These are phyloP conservation scores for Cataglyphis albicans DNA, from an alignment of 2,888 invertebrate genomes.

Conservation along the genomic window DNA sequence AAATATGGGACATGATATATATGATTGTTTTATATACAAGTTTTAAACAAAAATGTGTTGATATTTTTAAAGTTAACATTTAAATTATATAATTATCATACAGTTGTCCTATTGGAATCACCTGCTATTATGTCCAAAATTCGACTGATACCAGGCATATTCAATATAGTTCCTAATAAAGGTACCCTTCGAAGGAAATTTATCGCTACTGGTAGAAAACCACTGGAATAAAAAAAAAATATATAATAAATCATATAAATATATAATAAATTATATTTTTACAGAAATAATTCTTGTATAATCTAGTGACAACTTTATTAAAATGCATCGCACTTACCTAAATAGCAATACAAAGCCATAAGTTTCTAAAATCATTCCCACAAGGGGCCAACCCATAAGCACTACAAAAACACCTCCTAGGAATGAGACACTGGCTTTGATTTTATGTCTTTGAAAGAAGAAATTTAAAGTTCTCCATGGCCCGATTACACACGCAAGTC, in stretches of 20 bases:
- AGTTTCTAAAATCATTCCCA: slow-evolving; percentile 98
- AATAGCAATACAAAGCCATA: slow-evolving; percentile 97
- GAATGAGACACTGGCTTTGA: slow-evolving; percentile 95
- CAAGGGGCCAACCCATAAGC: slow-evolving; percentile 97
- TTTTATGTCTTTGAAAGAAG: slow-evolving; percentile 98
- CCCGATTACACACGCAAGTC: slow-evolving; percentile 98
- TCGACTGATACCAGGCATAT: slow-evolving; percentile 95
- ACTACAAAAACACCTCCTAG: slow-evolving; percentile 97
- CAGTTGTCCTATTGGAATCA: slow-evolving; percentile 93
- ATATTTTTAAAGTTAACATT: slow-evolving; percentile 10
- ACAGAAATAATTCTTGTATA: background rate
- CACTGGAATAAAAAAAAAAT: slow-evolving; percentile 88
- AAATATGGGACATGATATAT: slow-evolving; percentile 52
- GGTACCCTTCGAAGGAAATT: slow-evolving; percentile 98
- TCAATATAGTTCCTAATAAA: slow-evolving; percentile 94
- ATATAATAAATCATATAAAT: no score
- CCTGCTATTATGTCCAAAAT: slow-evolving; percentile 94
- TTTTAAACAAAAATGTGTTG: slow-evolving; percentile 55
- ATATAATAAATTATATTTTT: slow-evolving; percentile 3
- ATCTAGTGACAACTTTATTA: background rate
- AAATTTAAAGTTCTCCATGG: slow-evolving; percentile 97
- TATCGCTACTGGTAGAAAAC: slow-evolving; percentile 98
- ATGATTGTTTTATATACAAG: slow-evolving; percentile 77
- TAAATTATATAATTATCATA: slow-evolving; percentile 87
- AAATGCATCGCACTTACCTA: slow-evolving; percentile 87